Conservation (phyloP, 2,888 invertebrate genomes). For the Carabus problematicus region DNA sequence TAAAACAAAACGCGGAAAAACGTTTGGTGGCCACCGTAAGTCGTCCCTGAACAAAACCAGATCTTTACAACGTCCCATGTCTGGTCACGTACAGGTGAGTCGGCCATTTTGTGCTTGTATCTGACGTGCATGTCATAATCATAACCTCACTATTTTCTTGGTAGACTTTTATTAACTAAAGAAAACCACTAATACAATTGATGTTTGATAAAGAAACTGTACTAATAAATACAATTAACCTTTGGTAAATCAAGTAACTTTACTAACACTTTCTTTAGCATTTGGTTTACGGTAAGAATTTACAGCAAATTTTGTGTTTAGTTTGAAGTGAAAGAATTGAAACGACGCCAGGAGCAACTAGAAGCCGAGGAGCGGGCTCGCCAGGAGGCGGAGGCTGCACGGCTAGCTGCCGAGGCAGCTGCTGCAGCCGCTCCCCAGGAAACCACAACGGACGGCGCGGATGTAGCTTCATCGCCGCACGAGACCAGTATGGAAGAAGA, state of each 20-base stretch:
- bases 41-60: conserved; percentile 14
- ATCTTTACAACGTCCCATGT: conserved; percentile 29
- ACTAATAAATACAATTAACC: neutral
- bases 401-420: conserved; percentile 64
- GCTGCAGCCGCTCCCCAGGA: conserved; percentile 62
- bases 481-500: conserved; percentile 64
- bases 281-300: too few relatives aligned
- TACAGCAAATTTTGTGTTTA: conserved; percentile 54
- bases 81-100: conserved; percentile 35
- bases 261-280: too few relatives aligned
- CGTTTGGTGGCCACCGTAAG: conserved; percentile 33
- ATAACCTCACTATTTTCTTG: conserved; percentile 4
- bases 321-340: conserved; percentile 97
- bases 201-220: too few relatives aligned
- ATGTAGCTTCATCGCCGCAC: conserved; percentile 57
- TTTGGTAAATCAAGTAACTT: too few relatives aligned
- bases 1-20: conserved; percentile 28
- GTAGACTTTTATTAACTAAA: conserved; percentile 14
- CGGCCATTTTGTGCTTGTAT: conserved; percentile 1
- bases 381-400: conserved; percentile 73
- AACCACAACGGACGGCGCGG: conserved; percentile 55
- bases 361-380: conserved; percentile 69
- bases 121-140: neutral
- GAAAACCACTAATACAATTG: neutral
- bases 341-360: conserved; percentile 77